Base-by-base conservation (phyloP, 2,113 vertebrate species). In the Todiramphus saurophagus region DNA sequence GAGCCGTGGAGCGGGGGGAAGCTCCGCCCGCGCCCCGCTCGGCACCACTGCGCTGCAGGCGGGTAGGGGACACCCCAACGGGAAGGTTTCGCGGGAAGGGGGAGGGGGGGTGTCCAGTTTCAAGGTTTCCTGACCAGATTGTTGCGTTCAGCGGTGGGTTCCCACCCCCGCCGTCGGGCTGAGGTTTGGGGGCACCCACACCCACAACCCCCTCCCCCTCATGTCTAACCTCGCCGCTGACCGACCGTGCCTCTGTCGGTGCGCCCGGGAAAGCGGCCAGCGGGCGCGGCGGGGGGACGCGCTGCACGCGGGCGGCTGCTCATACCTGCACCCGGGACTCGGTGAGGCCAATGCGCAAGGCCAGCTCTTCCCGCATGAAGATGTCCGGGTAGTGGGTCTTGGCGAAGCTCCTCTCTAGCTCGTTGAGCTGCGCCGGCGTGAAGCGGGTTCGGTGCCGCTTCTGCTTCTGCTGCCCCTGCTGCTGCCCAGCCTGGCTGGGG, bases 301-400 rank as follows among this genome's bases (percentile, higher is more conserved):
- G 23, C 50, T 51, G 23, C 50, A 24, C 72, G 13, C 53, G 19
- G 39, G 24, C 72, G 13, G 53, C 64, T 39, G 80, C 53, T 87
- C 94, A 20, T 98, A 99, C 99, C 99, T 99, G 99, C 74, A 99
- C 99, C 33, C 99, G 98, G 93, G 99, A 99, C 97, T 99, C 99
- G 16, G 99, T 99, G 86, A 99, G 98, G 56, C 98, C 99, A 97
- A 99, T 99, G 86, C 99, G 98, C 94, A 99, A 97, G 27, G 99
- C 99, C 97, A 99, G 98, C 96, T 99, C 99, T 96, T 99, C 99
- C 5, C 99, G 98, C 98, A 99, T 99, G 97, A 99, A 99, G 98
- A 99, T 99, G 88, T 99, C 99, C 1, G 99, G 99, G 95, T 99
- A 99, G 97, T 99, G 99, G 41, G 99, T 99, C 93, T 99, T 99